Evolutionary conservation across 2,888 invertebrate species (phyloP), one percentile per base, ranked within the genome.

Genomic region (Phyllotreta cruciferae): DNA sequence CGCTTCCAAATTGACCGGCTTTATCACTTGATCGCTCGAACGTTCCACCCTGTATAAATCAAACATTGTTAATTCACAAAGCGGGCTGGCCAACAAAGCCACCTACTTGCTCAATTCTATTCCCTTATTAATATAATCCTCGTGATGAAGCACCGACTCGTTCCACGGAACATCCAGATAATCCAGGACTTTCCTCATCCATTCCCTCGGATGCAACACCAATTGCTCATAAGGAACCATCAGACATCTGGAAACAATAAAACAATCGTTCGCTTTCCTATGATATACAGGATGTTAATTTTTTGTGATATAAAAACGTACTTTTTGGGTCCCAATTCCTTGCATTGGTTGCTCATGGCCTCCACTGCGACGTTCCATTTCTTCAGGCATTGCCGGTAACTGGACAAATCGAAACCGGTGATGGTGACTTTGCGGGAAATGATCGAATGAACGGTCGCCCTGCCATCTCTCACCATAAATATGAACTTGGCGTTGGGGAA

Each of bases 401-500:
- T 93, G 73, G 88, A 88, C 81, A 98, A 85, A 84, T 98, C 96
- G 84, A 99, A 99, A 42, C 74, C 74, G 34, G 74, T 73, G 37
- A 73, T 73, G 11, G 73, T 73, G 76, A 93, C 94, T 88, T 96
- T 94, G 74, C 98, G 87, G 55, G 94, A 92, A 78, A 99, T 98
- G 80, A 99, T 97, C 68, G 98, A 98, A 84, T 99, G 98, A 66
- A 98, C 98, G 24, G 98, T 97, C 66, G 98, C 99, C 68, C 99
- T 88, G 34, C 98, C 98, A 82, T 99, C 99, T 68, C 99, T 90
- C 74, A 98, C 91, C 96, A 98, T 97, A 82, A 98, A 94, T 74
- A 99, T 86, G 83, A 97, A 99, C 83, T 98, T 98, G 63, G 97
- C 92, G 80, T 96, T 96, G 49, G 99, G 98, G 83, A 99, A 99